These are phyloP conservation scores for Prionace glauca DNA, from an alignment of 2,797 vertebrate species.

Conservation along the genomic window DNA sequence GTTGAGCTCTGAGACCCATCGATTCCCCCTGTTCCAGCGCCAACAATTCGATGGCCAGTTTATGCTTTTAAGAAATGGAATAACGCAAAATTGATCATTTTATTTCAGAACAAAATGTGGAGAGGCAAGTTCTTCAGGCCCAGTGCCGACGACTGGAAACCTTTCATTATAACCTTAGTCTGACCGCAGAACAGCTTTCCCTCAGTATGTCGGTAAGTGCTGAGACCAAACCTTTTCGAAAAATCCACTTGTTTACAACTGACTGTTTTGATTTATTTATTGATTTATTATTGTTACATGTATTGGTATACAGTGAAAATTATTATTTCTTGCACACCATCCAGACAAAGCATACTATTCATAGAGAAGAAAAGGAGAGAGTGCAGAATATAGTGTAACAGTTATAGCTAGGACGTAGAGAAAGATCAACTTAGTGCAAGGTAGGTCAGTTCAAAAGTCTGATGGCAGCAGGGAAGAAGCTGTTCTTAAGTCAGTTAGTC, in stretches of 20 bases:
- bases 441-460: no score
- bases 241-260: not conserved
- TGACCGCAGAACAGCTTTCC: conserved; percentile 88
- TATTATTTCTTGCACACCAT: no score
- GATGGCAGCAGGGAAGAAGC: no score
- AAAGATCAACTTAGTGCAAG: no score
- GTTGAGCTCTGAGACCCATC: not conserved
- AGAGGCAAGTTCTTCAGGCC: conserved; percentile 85
- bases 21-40: not conserved
- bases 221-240: not conserved
- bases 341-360: no score
- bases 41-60: not conserved
- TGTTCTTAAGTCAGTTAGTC: no score
- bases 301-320: no score
- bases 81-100: not conserved
- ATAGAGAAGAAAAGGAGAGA: no score
- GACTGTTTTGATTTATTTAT: no score
- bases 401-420: no score
- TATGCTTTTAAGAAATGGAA: not conserved
- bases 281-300: no score
- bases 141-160: conserved; percentile 91
- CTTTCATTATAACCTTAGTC: conserved; percentile 90
- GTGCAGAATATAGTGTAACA: no score
- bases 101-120: conserved; percentile 81
- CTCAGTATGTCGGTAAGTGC: conserved; percentile 89